phyloP scores from a whole-genome alignment of 37 sponge, comb jelly and placozoan species.

The Ephydatia muelleri region DNA sequence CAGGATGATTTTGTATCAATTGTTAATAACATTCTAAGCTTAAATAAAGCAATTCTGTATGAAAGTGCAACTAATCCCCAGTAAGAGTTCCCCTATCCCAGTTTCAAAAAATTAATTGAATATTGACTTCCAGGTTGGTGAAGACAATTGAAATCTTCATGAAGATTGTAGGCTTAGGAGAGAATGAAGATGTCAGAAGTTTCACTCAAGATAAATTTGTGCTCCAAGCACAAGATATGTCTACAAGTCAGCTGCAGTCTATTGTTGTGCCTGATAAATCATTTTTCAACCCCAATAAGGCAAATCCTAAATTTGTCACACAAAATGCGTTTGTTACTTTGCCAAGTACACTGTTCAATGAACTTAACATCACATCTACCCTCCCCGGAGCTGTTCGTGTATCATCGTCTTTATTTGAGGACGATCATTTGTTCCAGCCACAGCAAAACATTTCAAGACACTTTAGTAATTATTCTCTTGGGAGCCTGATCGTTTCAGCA shows the following conservation, averaged over 20 bases:
- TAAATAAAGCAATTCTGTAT: background rate
- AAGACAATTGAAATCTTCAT: background rate
- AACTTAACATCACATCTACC: background rate
- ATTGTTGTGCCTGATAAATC: background rate
- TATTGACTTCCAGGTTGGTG: background rate
- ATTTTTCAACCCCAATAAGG: background rate
- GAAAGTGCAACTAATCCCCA: slow-evolving; percentile 1
- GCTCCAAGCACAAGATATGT: background rate
- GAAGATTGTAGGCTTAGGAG: background rate
- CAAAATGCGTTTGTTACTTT: background rate
- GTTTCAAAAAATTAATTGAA: background rate
- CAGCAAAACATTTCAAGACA: background rate
- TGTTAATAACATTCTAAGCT: background rate
- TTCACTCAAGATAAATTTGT: background rate
- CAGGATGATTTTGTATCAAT: background rate
- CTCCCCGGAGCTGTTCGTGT: background rate
- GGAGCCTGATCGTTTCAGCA: slow-evolving; percentile 18
- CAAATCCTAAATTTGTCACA: background rate
- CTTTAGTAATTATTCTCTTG: background rate
- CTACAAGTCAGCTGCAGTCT: background rate
- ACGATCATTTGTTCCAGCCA: slow-evolving; percentile 10
- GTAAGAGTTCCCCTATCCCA: background rate
- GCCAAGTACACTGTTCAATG: background rate
- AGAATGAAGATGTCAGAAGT: background rate
- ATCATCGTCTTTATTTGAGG: background rate